phyloP scores from a whole-genome alignment of 2,113 vertebrate genomes.

The Lota lota region DNA sequence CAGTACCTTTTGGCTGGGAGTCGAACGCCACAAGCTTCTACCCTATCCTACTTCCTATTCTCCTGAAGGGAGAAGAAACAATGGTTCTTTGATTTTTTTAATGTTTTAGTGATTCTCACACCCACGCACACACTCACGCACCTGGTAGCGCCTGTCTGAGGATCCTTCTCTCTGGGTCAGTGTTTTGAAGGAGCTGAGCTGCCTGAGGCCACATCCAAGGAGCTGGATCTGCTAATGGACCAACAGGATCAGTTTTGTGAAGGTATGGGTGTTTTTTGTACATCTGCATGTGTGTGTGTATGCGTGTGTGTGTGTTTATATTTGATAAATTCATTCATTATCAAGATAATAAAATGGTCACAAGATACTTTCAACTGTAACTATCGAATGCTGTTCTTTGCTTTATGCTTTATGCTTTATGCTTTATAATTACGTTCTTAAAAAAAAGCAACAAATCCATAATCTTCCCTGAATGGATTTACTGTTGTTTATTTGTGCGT shows the following conservation, averaged over 20 bases:
- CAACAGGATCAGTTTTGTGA: conserved; percentile 67
- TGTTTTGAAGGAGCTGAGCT: conserved; percentile 73
- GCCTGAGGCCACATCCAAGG: conserved; percentile 72
- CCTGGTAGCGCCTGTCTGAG: no score
- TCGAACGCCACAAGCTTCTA: no score
- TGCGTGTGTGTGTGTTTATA: conserved; percentile 1
- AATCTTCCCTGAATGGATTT: background rate
- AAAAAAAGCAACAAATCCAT: background rate
- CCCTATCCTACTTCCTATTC: no score
- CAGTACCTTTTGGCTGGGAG: no score
- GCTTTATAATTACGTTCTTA: background rate
- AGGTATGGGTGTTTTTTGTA: conserved; percentile 23
- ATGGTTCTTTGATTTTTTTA: no score
- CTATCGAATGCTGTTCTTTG: no score
- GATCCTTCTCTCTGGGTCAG: conserved; percentile 11
- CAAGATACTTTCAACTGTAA: no score
- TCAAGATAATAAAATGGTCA: no score
- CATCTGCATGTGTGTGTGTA: conserved; percentile 11
- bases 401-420: no score
- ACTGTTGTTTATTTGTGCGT: conserved; percentile 1
- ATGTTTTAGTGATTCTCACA: no score
- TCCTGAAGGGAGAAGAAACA: no score
- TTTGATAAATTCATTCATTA: background rate
- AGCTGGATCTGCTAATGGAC: conserved; percentile 77
- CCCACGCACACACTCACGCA: no score